Evolutionary conservation across 2,888 invertebrate genomes (phyloP).

Genomic region (Pocota personata): DNA sequence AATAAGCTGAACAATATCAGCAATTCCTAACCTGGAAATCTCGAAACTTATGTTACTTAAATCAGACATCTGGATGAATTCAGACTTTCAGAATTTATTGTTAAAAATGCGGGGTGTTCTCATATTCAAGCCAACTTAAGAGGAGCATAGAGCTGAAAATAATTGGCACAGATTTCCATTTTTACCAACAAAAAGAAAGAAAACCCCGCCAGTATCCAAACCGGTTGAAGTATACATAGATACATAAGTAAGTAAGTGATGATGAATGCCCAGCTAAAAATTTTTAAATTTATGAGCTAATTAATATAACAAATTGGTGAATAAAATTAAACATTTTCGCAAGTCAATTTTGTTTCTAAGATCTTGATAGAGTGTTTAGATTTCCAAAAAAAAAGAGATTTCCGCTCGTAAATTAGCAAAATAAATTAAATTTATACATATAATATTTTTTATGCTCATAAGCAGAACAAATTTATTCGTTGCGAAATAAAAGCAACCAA

Average conservation of each 20-base stretch:
- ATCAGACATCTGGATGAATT: background rate
- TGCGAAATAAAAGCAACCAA: constrained; percentile 1
- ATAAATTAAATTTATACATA: background rate
- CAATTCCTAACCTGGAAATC: too few species aligned
- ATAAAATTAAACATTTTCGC: background rate
- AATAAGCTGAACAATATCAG: too few species aligned
- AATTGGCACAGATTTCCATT: background rate
- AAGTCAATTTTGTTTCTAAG: background rate
- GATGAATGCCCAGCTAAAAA: background rate
- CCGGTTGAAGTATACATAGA: background rate
- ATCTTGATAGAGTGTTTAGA: background rate
- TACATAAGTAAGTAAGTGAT: background rate
- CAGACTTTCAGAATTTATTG: background rate
- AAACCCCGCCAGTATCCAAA: background rate
- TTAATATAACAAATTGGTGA: constrained; percentile 2
- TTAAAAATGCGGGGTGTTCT: background rate
- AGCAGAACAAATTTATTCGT: constrained; percentile 11
- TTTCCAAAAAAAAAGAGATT: background rate
- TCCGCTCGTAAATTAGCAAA: background rate
- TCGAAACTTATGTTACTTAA: background rate
- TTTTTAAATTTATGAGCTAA: background rate
- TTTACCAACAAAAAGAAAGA: background rate
- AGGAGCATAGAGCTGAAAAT: background rate
- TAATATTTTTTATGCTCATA: background rate
- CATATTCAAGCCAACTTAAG: background rate